A percentile compares a stretch with the other conserved stretches of the same genome.
Evolutionary conservation across 2,888 invertebrate species (phyloP).

Genomic region (Helicoverpa assulta): DNA sequence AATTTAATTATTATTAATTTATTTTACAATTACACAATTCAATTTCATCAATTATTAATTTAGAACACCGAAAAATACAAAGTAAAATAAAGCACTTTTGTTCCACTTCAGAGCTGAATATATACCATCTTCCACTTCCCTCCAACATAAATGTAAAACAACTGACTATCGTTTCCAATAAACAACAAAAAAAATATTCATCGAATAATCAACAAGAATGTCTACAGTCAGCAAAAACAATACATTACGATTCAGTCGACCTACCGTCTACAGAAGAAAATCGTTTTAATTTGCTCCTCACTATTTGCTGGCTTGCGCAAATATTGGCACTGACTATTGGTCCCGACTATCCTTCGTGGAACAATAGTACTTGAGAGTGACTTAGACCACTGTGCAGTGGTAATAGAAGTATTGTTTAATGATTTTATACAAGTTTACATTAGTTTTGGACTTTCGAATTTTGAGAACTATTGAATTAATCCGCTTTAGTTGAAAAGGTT

Average conservation of each 20-base stretch:
- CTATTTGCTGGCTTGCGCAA: conserved; percentile 76
- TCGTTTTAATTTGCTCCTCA: conserved; percentile 78
- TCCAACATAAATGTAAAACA: conserved; percentile 10
- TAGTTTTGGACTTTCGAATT: neutral
- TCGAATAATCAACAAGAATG: conserved; percentile 52
- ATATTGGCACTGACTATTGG: conserved; percentile 78
- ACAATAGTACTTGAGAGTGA: conserved; percentile 71
- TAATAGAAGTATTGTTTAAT: conserved; percentile 35
- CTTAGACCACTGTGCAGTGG: conserved; percentile 63
- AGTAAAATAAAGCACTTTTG: too few species aligned
- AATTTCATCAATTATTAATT: too few species aligned
- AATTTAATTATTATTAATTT: too few species aligned
- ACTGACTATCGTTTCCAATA: conserved; percentile 20
- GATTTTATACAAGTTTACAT: conserved; percentile 1
- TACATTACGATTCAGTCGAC: conserved; percentile 57
- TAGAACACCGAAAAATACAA: too few species aligned
- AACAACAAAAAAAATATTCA: conserved; percentile 54
- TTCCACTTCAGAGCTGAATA: too few species aligned
- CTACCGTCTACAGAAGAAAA: conserved; percentile 65
- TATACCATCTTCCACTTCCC: neutral
- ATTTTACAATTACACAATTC: too few species aligned
- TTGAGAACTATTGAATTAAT: neutral
- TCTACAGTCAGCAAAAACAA: conserved; percentile 57
- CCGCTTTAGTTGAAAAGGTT: too few species aligned
- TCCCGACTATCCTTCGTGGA: conserved; percentile 59